Base-by-base conservation (phyloP, 2,888 invertebrate species). In the Scrobipalpa atriplicella region DNA sequence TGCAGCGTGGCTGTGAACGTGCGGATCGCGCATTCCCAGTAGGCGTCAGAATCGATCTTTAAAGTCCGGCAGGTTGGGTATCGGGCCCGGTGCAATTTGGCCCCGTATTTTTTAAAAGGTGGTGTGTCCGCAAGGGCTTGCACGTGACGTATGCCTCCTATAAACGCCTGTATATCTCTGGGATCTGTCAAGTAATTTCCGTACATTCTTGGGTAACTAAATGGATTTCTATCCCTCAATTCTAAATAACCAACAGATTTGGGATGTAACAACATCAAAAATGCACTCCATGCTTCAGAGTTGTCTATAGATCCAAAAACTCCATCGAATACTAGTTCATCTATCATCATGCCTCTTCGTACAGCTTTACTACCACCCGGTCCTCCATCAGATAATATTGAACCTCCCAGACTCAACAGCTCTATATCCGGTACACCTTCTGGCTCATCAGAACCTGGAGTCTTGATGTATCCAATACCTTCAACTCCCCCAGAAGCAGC, bases 371-470 rank as follows among this genome's bases (percentile, higher is more conserved):
- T 93, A 72, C 75, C 90, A 69, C 75, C 76, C 38, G 77, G 77
- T 75, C 74, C 93, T 71, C 80, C 93, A 77, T 83, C 94, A n/a
- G 86, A 78, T 18, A 82, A 68, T 39, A 89, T 68, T 56, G 86
- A 85, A n/a, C 83, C 94, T 3, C 94, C 94, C 0, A 95, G 87
- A 73, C 95, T 93, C 66, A 96, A 93, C 16, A 96, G 80, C 80
- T 97, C 96, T 65, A 96, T 93, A 78, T 96, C 96, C 0, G 96
- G 96, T 82, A 94, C 93, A 67, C 91, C 92, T 63, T 89, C 84
- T 0, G 79, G 77, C 19, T 90, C 86, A 13, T 88, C 76, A 0
- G 94, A 93, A 69, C 93, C 84, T 70, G 94, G 93, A 13, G 95
- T 93, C 77, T 94, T 94, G 68, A 94, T 92, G 75, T 95, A 95